phyloP scores from a whole-genome alignment of 2,113 vertebrate genomes.

The Crotalus helleri region DNA sequence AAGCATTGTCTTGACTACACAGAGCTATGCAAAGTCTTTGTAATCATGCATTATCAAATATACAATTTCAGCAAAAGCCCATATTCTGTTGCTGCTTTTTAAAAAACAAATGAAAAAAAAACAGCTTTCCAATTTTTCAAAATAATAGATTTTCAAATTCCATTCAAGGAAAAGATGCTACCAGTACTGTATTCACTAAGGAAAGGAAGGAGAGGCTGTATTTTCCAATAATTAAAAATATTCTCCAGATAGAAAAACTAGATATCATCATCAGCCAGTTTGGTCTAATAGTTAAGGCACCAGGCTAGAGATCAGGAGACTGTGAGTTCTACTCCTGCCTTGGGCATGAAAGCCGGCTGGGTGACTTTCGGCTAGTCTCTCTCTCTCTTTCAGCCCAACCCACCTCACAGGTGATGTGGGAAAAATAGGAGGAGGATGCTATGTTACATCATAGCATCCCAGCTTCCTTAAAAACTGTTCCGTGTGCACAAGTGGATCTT shows the following conservation, averaged over 20 bases:
- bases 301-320: neutral
- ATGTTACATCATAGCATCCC: neutral
- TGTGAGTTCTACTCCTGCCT: neutral
- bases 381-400: neutral
- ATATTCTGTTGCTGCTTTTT: neutral
- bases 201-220: neutral
- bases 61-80: neutral
- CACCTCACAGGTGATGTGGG: neutral
- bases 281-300: neutral
- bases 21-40: neutral
- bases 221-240: neutral
- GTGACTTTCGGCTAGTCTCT: neutral
- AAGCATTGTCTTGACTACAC: neutral
- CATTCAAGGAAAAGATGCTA: neutral
- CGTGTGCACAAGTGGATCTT: neutral
- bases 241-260: neutral
- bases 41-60: neutral
- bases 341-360: neutral
- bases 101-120: neutral
- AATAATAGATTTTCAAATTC: neutral
- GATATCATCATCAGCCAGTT: neutral
- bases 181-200: neutral
- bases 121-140: neutral
- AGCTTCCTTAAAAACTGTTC: neutral
- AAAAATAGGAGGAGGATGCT: neutral